Conservation (phyloP, 2,797 vertebrate genomes). For the Danio aesculapii region DNA sequence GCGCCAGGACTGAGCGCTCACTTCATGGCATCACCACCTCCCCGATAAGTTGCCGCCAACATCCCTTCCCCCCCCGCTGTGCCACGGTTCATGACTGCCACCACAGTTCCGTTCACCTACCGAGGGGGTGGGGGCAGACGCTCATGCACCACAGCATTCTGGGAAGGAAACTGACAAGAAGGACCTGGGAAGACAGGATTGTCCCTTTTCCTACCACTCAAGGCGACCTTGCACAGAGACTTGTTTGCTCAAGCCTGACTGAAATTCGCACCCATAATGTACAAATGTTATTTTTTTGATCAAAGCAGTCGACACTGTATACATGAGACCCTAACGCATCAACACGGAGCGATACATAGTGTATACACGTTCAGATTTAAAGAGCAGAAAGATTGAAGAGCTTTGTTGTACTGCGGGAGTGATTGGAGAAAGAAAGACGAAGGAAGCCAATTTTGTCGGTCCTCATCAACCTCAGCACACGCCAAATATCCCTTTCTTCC, state of each 20-base stretch:
- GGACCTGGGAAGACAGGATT: conserved; percentile 60
- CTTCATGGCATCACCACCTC: conserved; percentile 50
- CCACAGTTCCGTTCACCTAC: conserved; percentile 44
- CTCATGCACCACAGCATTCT: conserved; percentile 67
- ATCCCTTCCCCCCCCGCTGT: conserved; percentile 44
- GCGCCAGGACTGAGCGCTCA: conserved; percentile 54
- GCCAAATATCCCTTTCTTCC: conserved; percentile 76
- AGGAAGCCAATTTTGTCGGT: conserved; percentile 45
- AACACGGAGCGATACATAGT: conserved; percentile 59
- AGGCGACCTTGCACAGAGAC: conserved; percentile 88
- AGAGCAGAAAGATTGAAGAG: conserved; percentile 25
- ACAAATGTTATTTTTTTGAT: conserved; percentile 73
- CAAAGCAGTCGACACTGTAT: conserved; percentile 66
- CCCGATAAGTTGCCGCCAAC: conserved; percentile 67
- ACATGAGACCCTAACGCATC: conserved; percentile 62
- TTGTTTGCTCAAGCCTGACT: conserved; percentile 87
- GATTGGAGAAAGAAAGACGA: conserved; percentile 59
- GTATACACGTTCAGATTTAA: conserved; percentile 37
- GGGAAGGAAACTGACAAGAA: conserved; percentile 65
- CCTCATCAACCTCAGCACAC: conserved; percentile 62
- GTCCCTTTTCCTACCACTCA: conserved; percentile 33
- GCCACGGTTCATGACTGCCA: conserved; percentile 56
- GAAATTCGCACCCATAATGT: conserved; percentile 77
- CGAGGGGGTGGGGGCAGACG: conserved; percentile 58
- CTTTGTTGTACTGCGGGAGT: conserved; percentile 36